Conservation (phyloP, 1,140 invertebrate species). For the Drosophila littoralis region DNA sequence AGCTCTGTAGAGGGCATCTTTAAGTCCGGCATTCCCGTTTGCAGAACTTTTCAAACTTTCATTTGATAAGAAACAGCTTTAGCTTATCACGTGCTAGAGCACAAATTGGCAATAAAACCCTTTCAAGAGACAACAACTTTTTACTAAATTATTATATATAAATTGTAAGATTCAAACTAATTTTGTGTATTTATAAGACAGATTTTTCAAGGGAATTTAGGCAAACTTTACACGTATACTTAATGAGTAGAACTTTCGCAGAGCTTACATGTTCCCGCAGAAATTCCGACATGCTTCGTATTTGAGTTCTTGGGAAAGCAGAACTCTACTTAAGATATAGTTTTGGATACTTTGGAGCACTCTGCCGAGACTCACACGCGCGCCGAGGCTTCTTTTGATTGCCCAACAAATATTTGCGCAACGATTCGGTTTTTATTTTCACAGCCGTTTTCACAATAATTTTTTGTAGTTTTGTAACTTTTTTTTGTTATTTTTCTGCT, state of each 20-base stretch:
- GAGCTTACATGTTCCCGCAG: conserved; percentile 72
- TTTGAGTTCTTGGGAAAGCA: conserved; percentile 9
- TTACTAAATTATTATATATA: not conserved
- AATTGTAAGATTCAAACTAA: not conserved
- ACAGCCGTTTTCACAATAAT: conserved; percentile 57
- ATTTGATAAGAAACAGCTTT: conserved; percentile 30
- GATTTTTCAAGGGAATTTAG: not conserved
- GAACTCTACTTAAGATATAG: conserved; percentile 12
- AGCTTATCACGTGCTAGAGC: conserved; percentile 27
- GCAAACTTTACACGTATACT: conserved; percentile 2
- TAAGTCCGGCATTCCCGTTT: not conserved
- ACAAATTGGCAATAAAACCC: conserved; percentile 7
- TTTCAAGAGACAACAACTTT: conserved; percentile 5
- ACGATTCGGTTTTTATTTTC: conserved; percentile 61
- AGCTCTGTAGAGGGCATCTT: conserved; percentile 1
- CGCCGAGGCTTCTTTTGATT: conserved; percentile 50
- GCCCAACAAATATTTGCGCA: conserved; percentile 63
- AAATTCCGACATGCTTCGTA: conserved; percentile 61
- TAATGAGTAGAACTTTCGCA: not conserved
- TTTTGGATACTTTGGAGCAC: conserved; percentile 13
- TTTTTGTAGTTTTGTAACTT: conserved; percentile 1
- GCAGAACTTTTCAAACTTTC: not conserved
- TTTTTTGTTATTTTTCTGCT: conserved; percentile 15
- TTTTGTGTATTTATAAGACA: not conserved
- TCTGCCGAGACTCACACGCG: conserved; percentile 43